Evolutionary conservation across 2,888 invertebrate species (phyloP).

Genomic region (Mystacides longicornis): DNA sequence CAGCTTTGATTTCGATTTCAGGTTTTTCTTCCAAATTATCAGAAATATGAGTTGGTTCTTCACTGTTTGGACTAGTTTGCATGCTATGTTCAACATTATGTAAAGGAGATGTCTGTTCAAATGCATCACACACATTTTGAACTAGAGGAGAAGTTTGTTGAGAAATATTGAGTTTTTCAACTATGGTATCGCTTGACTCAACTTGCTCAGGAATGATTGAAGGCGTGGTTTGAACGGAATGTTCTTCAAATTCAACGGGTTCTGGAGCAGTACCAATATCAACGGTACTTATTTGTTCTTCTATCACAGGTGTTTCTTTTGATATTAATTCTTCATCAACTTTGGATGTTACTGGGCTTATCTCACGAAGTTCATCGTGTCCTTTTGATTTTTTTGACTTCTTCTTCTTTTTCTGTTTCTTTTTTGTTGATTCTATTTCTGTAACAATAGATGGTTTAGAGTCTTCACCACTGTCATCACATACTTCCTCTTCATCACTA

Average conservation of each 20-base stretch:
- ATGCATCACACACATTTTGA: conserved; percentile 33
- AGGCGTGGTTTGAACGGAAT: conserved; percentile 56
- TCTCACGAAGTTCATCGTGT: conserved; percentile 29
- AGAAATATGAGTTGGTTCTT: conserved; percentile 1
- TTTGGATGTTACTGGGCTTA: background rate
- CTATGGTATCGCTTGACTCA: conserved; percentile 35
- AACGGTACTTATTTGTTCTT: conserved; percentile 29
- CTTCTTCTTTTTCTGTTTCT: conserved; percentile 22
- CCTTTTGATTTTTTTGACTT: conserved; percentile 24
- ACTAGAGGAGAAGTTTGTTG: conserved; percentile 44
- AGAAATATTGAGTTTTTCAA: conserved; percentile 41
- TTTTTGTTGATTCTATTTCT: conserved; percentile 6
- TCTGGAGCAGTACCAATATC: conserved; percentile 29
- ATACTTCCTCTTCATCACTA: conserved; percentile 22
- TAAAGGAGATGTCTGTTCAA: conserved; percentile 32
- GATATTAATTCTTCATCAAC: background rate
- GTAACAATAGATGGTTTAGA: conserved; percentile 6
- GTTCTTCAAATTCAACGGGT: conserved; percentile 45
- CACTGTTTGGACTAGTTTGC: conserved; percentile 18
- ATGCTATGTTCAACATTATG: conserved; percentile 24
- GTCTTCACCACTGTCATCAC: conserved; percentile 20
- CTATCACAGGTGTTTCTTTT: conserved; percentile 28
- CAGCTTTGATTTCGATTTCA: background rate
- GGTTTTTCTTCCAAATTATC: too few species aligned
- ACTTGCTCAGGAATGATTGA: background rate